Conservation (phyloP, 2,888 invertebrate genomes). For the Folsomia candida region DNA sequence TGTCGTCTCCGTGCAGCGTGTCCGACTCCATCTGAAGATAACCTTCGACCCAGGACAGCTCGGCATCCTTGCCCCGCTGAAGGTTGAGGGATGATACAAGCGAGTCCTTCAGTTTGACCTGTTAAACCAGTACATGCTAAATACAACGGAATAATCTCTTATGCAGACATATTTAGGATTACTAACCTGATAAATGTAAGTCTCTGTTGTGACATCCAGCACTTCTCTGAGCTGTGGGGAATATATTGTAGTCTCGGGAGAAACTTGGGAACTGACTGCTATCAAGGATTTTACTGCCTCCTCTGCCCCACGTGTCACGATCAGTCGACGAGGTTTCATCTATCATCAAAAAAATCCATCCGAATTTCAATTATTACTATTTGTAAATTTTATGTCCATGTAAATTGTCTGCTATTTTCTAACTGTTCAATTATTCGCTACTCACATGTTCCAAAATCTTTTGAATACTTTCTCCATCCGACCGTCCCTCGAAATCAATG, state of each 20-base stretch:
- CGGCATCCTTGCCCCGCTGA: slow-evolving; percentile 79
- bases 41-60: slow-evolving; percentile 94
- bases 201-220: slow-evolving; percentile 95
- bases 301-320: slow-evolving; percentile 71
- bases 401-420: neutral
- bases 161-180: slow-evolving; percentile 56
- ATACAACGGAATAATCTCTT: too few species aligned
- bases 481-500: slow-evolving; percentile 92
- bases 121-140: too few species aligned
- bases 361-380: slow-evolving; percentile 26
- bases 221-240: slow-evolving; percentile 77
- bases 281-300: slow-evolving; percentile 69
- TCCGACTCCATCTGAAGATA: slow-evolving; percentile 60
- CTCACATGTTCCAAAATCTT: slow-evolving; percentile 70
- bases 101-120: slow-evolving; percentile 89
- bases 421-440: too few species aligned
- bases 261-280: slow-evolving; percentile 65
- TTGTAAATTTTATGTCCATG: slow-evolving; percentile 43
- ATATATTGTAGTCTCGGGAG: slow-evolving; percentile 71
- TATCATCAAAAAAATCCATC: too few species aligned
- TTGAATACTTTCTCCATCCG: slow-evolving; percentile 63
- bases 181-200: slow-evolving; percentile 97
- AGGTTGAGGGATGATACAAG: slow-evolving; percentile 83
- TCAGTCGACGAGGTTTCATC: slow-evolving; percentile 75
- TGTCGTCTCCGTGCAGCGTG: slow-evolving; percentile 58